Base-by-base conservation (phyloP, 2,797 vertebrate species). In the Bradypus variegatus region DNA sequence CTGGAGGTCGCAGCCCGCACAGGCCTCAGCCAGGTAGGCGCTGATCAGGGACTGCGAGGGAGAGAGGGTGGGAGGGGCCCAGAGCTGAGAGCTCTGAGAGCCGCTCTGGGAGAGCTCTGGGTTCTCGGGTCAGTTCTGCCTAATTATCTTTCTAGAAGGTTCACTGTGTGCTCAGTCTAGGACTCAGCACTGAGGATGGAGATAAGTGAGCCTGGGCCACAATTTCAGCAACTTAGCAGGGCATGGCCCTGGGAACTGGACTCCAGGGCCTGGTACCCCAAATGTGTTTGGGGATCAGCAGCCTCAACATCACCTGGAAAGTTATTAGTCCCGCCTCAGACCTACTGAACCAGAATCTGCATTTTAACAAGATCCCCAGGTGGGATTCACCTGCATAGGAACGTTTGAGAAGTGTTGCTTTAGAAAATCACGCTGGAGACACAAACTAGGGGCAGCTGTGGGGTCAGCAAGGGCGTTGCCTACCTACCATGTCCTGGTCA, bases 401-500 rank as follows among this genome's bases (percentile, higher is more conserved):
- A 50, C 38, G 58, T 31, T 9, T 89, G 64, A 82, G 70, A 25
- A 38, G 64, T 3, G 8, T 36, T 29, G 45, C 45, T 65, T 50
- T 85, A 72, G 79, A 69, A 45, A 76, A 45, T 14, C 38, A 27
- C 13, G 8, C 69, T 50, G 60, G 33, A 72, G 65, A 36, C 67
- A 62, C 41, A 6, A 38, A 38, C 9, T 6, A 36, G 33, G 16
- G 33, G 65, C 36, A 45, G 64, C 8, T 0, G 38, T 8, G 14
- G 76, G 31, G 75, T 65, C 0, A 0, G 2, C 8, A 38, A 72
- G 81, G 38, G 58, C 0, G 0, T 2, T 25, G 58, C 19, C 78
- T 50, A 97, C 97, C 79, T 70, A 98, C 98, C 96, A 94, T 88
- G 53, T 98, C 97, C 96, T 98, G 98, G 95, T 98, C 98, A 5